phyloP scores from a whole-genome alignment of 2,113 vertebrate species.

The Rhinichthys klamathensis region DNA sequence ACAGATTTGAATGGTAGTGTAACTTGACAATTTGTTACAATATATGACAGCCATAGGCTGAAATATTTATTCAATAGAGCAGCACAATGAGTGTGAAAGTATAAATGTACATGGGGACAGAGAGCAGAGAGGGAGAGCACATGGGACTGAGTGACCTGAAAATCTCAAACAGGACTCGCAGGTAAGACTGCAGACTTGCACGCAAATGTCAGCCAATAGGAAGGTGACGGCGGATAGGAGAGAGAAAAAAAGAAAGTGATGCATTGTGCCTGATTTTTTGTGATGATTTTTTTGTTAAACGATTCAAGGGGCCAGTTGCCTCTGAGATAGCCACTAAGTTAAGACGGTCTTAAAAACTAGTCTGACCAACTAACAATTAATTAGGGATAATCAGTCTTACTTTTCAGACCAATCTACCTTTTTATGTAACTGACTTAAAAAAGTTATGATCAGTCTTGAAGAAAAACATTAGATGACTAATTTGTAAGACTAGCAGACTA shows the following conservation, averaged over 20 bases:
- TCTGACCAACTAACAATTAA: too few species aligned
- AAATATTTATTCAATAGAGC: slow-evolving; percentile 15
- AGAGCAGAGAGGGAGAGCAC: slow-evolving; percentile 51
- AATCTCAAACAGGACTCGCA: slow-evolving; percentile 57
- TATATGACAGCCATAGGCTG: background rate
- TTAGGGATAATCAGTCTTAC: too few species aligned
- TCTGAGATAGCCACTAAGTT: too few species aligned
- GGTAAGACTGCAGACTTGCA: slow-evolving; percentile 52
- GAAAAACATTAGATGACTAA: too few species aligned
- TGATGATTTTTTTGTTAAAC: background rate
- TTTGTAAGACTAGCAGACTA: too few species aligned
- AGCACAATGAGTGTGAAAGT: background rate
- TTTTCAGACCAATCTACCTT: too few species aligned
- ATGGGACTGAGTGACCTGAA: slow-evolving; percentile 69
- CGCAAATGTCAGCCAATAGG: slow-evolving; percentile 60
- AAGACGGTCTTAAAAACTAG: too few species aligned
- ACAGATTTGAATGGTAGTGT: background rate
- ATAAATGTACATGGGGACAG: slow-evolving; percentile 37
- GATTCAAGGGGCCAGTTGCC: background rate
- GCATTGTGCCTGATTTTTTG: slow-evolving; percentile 29
- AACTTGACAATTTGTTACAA: background rate
- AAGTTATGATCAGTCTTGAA: too few species aligned
- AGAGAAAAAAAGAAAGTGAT: slow-evolving; percentile 1
- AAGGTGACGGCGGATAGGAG: background rate
- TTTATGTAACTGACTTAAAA: too few species aligned